Evolutionary conservation across 1,140 invertebrate genomes (phyloP), one percentile per base, ranked within the genome.

Genomic region (Lethrus apterus): DNA sequence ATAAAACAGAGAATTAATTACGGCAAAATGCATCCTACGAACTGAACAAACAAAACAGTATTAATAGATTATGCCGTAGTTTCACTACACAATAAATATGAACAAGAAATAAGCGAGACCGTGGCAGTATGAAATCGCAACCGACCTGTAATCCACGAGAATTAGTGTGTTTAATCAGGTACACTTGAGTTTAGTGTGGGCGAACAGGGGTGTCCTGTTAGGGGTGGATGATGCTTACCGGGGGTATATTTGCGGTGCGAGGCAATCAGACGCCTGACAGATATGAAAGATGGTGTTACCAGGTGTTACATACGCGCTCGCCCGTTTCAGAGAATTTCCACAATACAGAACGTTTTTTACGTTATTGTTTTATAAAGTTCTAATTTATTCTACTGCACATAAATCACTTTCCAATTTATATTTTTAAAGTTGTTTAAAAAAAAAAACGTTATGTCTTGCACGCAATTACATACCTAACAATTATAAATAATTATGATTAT

Each of bases 241-340:
- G 42, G 52, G 51, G 45, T 54, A 48, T 51, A 58, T 58, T 58
- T 58, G 56, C 56, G 56, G 56, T 51, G 42, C 44, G 54, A 58
- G 49, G 51, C 51, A 58, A 56, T 56, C 56, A 56, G 51, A 36
- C 51, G 43, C 40, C 36, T 53, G 49, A 55, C 53, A 53, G 43
- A 24, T 51, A 54, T 58, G 56, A 58, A 31, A 40, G 49, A 55
- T 53, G 53, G 50, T 41, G 54, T 44, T 41, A 56, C 55, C 55
- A 56, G 55, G 55, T 55, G 56, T 55, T 58, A 51, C 53, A 52
- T 58, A 48, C 46, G 49, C 46, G 50, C 42, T 46, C 36, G 35
- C 43, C 38, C 35, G 50, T 46, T 38, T 49, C 20, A 19, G 21
- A 10, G 29, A 23, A 24, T n/a, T n/a, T n/a, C n/a, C n/a, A n/a